These are phyloP conservation scores for Aricia agestis DNA, from an alignment of 1,140 invertebrate species.

Conservation along the genomic window DNA sequence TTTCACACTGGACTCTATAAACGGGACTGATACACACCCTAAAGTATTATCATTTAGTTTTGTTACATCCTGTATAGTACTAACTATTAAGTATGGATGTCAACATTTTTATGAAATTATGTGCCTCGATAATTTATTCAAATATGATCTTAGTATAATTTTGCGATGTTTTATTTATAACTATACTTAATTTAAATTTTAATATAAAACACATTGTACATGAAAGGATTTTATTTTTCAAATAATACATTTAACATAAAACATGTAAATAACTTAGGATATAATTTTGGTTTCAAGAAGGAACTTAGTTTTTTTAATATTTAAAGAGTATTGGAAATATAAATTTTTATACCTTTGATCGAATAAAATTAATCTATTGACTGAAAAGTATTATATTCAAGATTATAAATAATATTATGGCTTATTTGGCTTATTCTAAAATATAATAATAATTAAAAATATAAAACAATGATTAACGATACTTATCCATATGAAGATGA, in stretches of 20 bases:
- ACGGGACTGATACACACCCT: no score
- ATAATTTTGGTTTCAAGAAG: slow-evolving; percentile 10
- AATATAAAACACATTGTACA: background rate
- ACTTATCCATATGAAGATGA: background rate
- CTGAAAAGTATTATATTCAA: background rate
- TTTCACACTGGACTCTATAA: no score
- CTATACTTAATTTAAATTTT: no score
- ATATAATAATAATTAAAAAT: background rate
- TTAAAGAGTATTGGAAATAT: slow-evolving; percentile 4
- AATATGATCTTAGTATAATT: no score
- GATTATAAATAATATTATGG: background rate
- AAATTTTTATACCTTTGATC: background rate
- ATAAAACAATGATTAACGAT: background rate
- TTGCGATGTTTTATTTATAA: no score
- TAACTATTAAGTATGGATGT: no score
- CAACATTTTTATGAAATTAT: no score
- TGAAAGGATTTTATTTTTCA: slow-evolving; percentile 4
- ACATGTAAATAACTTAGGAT: background rate
- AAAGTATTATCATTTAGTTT: no score
- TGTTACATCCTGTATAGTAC: no score
- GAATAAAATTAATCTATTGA: background rate
- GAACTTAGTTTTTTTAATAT: slow-evolving; percentile 4
- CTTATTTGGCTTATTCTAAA: background rate
- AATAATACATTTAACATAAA: slow-evolving; percentile 13
- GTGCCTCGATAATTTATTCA: no score